phyloP scores from a whole-genome alignment of 2,797 vertebrate genomes.

The Acipenser ruthenus region DNA sequence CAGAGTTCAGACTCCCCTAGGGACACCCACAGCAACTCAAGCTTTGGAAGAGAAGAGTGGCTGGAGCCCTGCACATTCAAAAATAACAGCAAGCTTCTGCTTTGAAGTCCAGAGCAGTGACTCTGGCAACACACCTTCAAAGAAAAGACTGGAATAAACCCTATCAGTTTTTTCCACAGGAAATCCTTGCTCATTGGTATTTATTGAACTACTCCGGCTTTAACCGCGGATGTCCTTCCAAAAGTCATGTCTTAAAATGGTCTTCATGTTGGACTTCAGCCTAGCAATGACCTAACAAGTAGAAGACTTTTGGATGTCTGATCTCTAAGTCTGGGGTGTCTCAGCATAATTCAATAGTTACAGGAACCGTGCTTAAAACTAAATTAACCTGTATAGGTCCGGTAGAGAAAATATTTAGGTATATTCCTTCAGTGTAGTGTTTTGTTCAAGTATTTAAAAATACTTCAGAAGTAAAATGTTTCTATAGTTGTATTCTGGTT shows the following conservation, averaged over 20 bases:
- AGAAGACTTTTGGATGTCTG: constrained; percentile 2
- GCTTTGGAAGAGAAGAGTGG: neutral
- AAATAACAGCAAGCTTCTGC: neutral
- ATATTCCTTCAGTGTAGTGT: too few relatives aligned
- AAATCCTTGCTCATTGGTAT: neutral
- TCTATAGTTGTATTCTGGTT: too few relatives aligned
- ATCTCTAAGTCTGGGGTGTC: neutral
- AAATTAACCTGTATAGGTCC: too few relatives aligned
- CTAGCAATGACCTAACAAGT: neutral
- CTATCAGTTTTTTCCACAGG: neutral
- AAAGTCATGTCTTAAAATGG: neutral
- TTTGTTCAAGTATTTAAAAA: too few relatives aligned
- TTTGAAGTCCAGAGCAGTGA: too few relatives aligned
- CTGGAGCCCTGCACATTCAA: neutral
- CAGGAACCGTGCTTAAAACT: too few relatives aligned
- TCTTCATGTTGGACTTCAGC: neutral
- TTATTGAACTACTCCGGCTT: neutral
- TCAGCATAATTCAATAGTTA: too few relatives aligned
- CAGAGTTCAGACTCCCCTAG: neutral
- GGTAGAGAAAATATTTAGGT: too few relatives aligned
- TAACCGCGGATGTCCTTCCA: neutral
- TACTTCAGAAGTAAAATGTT: too few relatives aligned
- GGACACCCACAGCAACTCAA: neutral
- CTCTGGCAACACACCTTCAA: too few relatives aligned
- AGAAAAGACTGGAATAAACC: too few relatives aligned